Evolutionary conservation across 2,888 invertebrate genomes (phyloP), one percentile per base, ranked within the genome.

Genomic region (Microctonus hyperodae): DNA sequence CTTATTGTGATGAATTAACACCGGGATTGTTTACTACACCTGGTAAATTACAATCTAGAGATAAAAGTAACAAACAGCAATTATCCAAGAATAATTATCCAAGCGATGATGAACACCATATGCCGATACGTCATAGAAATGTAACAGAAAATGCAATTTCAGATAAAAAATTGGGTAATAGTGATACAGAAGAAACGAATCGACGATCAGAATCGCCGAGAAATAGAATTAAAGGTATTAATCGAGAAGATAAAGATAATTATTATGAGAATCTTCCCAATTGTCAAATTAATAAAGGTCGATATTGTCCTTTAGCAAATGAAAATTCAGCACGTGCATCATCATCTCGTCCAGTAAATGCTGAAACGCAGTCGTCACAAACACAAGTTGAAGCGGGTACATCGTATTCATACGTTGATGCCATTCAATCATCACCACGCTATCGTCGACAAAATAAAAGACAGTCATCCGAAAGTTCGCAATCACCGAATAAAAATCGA

Each of bases 301-400:
- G 2, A 23, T 16, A 16, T 9, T 50, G 48, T 50, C 48, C 48
- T 5, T 9, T 23, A 11, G 25, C 23, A 48, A 25, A 22, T n/a
- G 48, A 23, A 1, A 59, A 59, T 44, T 44, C 59, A 10, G 40
- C 25, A 10, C 60, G 23, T n/a, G n/a, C n/a, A 23, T 44, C 25
- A 28, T 44, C 59, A n/a, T 28, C 40, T 16, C n/a, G 22, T 9
- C 23, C 22, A 44, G n/a, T 11, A 0, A 44, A 10, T 4, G 20
- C n/a, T 25, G 44, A 25, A 23, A 60, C 48, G 1, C 65, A 58
- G 28, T 67, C 65, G 25, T 48, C 53, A 13, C 48, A 59, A 4
- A 66, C 64, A 33, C 58, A 57, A 13, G 37, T 50, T 9, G 25
- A 22, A 16, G 40, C 48, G 33, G 51, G 25, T 16, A 62, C 68